Conservation (phyloP, 2,113 vertebrate genomes). For the Notothenia coriiceps region DNA sequence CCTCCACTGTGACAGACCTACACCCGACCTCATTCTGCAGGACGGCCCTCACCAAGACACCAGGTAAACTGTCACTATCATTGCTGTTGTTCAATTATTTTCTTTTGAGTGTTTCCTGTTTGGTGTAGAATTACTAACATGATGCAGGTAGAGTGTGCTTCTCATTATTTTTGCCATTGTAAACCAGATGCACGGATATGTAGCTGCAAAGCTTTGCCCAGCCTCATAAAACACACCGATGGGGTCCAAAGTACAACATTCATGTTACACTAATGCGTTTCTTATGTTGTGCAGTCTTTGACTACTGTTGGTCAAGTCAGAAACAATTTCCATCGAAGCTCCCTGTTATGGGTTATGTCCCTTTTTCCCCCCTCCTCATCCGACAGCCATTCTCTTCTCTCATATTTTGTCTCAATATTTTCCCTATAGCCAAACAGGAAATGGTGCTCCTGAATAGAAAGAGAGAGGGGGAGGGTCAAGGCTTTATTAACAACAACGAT, state of each 20-base stretch:
- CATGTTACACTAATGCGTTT: slow-evolving; percentile 54
- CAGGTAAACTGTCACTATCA: slow-evolving; percentile 80
- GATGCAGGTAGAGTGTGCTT: slow-evolving; percentile 56
- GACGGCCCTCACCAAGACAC: slow-evolving; percentile 80
- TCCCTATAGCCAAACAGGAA: slow-evolving; percentile 72
- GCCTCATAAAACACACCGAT: slow-evolving; percentile 35
- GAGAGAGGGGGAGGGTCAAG: background rate
- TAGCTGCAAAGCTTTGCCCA: slow-evolving; percentile 30
- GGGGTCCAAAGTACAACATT: slow-evolving; percentile 51
- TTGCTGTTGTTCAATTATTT: slow-evolving; percentile 4
- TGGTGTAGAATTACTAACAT: slow-evolving; percentile 40
- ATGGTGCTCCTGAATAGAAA: slow-evolving; percentile 56
- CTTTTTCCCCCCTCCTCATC: slow-evolving; percentile 24
- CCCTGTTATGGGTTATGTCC: background rate
- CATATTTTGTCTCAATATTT: slow-evolving; percentile 63
- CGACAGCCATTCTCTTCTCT: slow-evolving; percentile 40
- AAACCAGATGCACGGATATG: slow-evolving; percentile 31
- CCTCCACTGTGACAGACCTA: slow-evolving; percentile 82
- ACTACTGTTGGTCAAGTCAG: slow-evolving; percentile 45
- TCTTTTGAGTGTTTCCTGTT: slow-evolving; percentile 38
- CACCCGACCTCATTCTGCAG: slow-evolving; percentile 81
- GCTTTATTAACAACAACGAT: slow-evolving; percentile 68
- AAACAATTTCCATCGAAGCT: slow-evolving; percentile 17
- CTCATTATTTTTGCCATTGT: slow-evolving; percentile 49
- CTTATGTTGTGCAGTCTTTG: slow-evolving; percentile 38